Evolutionary conservation across 2,113 vertebrate species (phyloP).

Genomic region (Oxygymnocypris stewartii): DNA sequence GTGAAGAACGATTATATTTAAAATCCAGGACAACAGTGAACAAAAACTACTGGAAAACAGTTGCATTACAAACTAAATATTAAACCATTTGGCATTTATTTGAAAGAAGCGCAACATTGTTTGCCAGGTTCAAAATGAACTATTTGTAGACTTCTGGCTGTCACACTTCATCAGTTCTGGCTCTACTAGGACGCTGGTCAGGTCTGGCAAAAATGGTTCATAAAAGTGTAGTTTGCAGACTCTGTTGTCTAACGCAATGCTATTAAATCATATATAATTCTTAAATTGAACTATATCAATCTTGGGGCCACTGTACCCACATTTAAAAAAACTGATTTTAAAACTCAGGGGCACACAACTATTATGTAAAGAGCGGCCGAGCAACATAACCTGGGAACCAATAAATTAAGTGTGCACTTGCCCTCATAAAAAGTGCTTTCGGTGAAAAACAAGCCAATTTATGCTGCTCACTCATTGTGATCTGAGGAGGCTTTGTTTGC

Average conservation of each 20-base stretch:
- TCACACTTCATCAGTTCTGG: background rate
- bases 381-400: conserved; percentile 65
- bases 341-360: background rate
- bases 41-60: background rate
- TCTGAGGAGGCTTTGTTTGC: conserved; percentile 71
- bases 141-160: background rate
- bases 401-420: conserved; percentile 61
- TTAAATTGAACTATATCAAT: background rate
- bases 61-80: background rate
- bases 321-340: no score
- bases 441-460: conserved; percentile 71
- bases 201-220: no score
- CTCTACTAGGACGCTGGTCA: background rate
- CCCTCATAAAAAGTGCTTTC: conserved; percentile 72
- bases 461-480: conserved; percentile 71
- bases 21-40: background rate
- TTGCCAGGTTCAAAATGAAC: background rate
- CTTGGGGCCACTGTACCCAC: background rate
- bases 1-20: background rate
- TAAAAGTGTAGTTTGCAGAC: background rate
- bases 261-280: background rate
- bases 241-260: background rate
- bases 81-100: background rate
- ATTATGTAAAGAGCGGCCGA: conserved; percentile 38
- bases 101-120: background rate